phyloP scores from a whole-genome alignment of 1,140 invertebrate species.

The Vanessa atalanta region DNA sequence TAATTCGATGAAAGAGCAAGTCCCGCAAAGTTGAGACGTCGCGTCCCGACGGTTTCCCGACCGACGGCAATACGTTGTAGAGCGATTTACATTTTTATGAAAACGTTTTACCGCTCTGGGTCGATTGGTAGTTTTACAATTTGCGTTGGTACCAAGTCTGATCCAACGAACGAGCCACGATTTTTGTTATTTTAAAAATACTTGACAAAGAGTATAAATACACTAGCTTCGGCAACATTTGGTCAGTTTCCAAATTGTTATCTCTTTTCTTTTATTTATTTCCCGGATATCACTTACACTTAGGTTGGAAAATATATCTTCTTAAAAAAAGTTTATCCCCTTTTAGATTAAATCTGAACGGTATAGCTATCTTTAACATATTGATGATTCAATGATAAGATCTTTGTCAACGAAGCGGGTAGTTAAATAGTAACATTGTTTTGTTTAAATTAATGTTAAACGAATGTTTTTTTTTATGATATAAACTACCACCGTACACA shows the following conservation, averaged over 20 bases:
- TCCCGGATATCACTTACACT: slow-evolving; percentile 14
- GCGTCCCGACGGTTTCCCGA: slow-evolving; percentile 23
- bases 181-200: slow-evolving; percentile 17
- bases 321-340: too few species aligned
- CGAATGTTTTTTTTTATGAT: too few species aligned
- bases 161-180: slow-evolving; percentile 22
- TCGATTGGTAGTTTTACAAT: slow-evolving; percentile 13
- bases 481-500: too few species aligned
- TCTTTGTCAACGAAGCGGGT: too few species aligned
- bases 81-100: slow-evolving; percentile 74
- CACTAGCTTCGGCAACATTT: slow-evolving; percentile 18
- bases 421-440: too few species aligned
- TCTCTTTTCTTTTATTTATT: slow-evolving; percentile 17
- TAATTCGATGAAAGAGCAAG: slow-evolving; percentile 68
- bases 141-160: background rate
- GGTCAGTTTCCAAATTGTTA: slow-evolving; percentile 18
- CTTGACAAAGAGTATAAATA: slow-evolving; percentile 18
- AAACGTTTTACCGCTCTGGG: slow-evolving; percentile 58
- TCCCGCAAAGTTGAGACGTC: slow-evolving; percentile 54
- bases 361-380: too few species aligned
- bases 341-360: too few species aligned
- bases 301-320: slow-evolving; percentile 8
- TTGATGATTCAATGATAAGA: too few species aligned
- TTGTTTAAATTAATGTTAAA: too few species aligned
- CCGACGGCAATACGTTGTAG: slow-evolving; percentile 63